These are phyloP conservation scores for Eumeta japonica DNA, from an alignment of 1,140 invertebrate species.

Conservation along the genomic window DNA sequence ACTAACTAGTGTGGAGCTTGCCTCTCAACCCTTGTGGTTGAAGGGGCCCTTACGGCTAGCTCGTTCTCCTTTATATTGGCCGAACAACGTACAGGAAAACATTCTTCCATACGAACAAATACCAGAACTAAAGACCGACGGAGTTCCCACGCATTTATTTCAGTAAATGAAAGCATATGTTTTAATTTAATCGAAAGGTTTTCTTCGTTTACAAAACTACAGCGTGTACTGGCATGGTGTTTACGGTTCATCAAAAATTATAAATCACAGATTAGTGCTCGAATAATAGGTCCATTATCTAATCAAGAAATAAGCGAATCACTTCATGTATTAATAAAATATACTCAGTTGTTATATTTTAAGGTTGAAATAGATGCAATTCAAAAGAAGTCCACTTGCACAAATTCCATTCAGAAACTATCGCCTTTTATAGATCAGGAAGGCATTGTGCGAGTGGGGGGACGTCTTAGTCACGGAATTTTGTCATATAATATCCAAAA, in stretches of 20 bases:
- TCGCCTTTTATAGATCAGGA: constrained; percentile 28
- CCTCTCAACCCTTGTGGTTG: constrained; percentile 1
- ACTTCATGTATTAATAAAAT: neutral
- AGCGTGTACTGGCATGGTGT: neutral
- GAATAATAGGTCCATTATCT: too few species aligned
- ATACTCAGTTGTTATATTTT: neutral
- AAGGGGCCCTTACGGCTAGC: neutral
- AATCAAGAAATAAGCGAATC: neutral
- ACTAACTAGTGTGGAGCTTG: neutral
- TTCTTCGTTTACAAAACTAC: neutral
- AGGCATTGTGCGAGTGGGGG: constrained; percentile 38
- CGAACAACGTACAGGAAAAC: neutral
- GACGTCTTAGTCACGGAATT: constrained; percentile 22
- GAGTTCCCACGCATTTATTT: too few species aligned
- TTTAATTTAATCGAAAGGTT: neutral
- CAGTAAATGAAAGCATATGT: too few species aligned
- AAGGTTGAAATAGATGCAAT: neutral
- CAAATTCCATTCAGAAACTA: neutral
- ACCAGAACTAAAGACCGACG: neutral
- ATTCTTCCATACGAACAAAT: neutral
- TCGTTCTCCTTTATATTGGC: neutral
- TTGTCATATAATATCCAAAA: constrained; percentile 23
- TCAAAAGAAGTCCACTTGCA: neutral
- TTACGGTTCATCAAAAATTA: neutral
- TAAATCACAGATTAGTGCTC: too few species aligned